Conservation (phyloP, 1,140 invertebrate species). For the Lepidurus apus region DNA sequence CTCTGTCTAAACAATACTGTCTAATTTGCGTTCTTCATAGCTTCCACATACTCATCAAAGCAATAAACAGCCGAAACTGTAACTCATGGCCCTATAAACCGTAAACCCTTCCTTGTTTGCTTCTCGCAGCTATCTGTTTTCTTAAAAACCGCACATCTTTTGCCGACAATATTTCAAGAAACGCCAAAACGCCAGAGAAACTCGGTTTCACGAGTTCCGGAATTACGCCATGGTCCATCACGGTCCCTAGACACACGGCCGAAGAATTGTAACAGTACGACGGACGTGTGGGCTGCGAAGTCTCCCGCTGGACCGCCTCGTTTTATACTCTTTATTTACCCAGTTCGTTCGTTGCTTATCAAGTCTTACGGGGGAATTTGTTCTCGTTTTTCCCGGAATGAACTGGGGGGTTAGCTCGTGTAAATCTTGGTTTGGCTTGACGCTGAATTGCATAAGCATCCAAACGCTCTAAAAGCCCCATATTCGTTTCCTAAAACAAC, state of each 20-base stretch:
- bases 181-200: background rate
- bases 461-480: background rate
- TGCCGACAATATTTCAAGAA: background rate
- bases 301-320: background rate
- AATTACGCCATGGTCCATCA: too few species aligned
- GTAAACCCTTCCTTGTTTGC: background rate
- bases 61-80: background rate
- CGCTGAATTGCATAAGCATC: background rate
- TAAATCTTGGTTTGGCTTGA: slow-evolving; percentile 6
- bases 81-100: background rate
- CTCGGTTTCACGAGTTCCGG: too few species aligned
- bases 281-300: background rate
- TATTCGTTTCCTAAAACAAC: background rate
- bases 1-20: background rate
- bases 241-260: too few species aligned
- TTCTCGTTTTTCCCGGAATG: background rate
- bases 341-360: slow-evolving; percentile 1
- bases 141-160: background rate
- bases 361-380: background rate
- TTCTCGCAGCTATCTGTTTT: background rate
- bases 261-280: too few species aligned
- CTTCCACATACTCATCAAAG: background rate
- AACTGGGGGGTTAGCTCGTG: background rate
- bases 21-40: background rate
- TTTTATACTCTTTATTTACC: slow-evolving; percentile 19